phyloP scores from a whole-genome alignment of 1,140 invertebrate genomes.

The Dendroctonus ponderosae region DNA sequence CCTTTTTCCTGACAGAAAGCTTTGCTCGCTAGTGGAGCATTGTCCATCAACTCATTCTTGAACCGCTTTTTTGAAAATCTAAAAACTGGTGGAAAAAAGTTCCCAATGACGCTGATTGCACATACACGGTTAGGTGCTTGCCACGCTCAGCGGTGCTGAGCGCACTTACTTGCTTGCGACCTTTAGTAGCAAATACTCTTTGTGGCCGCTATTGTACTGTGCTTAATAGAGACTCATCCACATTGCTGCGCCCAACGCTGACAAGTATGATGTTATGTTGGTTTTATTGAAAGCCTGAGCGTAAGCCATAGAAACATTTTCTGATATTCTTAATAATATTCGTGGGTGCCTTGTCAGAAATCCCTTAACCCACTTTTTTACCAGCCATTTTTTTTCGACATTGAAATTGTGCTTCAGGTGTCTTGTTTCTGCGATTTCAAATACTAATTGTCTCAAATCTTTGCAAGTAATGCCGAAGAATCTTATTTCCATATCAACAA shows the following conservation, averaged over 20 bases:
- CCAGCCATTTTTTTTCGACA: constrained; percentile 34
- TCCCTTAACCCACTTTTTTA: constrained; percentile 45
- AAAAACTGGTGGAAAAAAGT: constrained; percentile 19
- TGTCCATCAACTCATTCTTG: constrained; percentile 24
- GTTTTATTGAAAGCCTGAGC: constrained; percentile 30
- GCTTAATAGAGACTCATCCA: constrained; percentile 52
- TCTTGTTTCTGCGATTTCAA: constrained; percentile 5
- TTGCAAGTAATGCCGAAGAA: constrained; percentile 24
- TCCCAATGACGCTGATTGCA: constrained; percentile 41
- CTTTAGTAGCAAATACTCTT: constrained; percentile 46
- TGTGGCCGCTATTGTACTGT: constrained; percentile 49
- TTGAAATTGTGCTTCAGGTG: constrained; percentile 17
- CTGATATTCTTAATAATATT: constrained; percentile 46
- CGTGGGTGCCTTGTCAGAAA: constrained; percentile 46
- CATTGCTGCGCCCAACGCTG: constrained; percentile 37
- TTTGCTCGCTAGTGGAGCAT: constrained; percentile 36
- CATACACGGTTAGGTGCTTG: constrained; percentile 16
- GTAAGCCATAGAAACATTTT: constrained; percentile 27
- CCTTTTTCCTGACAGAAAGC: constrained; percentile 31
- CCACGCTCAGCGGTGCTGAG: constrained; percentile 26
- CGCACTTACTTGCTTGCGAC: constrained; percentile 43
- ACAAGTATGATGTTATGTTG: constrained; percentile 17
- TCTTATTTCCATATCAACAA: constrained; percentile 23
- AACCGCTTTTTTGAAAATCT: constrained; percentile 30
- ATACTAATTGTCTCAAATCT: constrained; percentile 2